A percentile compares a stretch with the other conserved stretches of the same genome.
phyloP scores from a whole-genome alignment of 2,113 vertebrate species.

The Pionites leucogaster region DNA sequence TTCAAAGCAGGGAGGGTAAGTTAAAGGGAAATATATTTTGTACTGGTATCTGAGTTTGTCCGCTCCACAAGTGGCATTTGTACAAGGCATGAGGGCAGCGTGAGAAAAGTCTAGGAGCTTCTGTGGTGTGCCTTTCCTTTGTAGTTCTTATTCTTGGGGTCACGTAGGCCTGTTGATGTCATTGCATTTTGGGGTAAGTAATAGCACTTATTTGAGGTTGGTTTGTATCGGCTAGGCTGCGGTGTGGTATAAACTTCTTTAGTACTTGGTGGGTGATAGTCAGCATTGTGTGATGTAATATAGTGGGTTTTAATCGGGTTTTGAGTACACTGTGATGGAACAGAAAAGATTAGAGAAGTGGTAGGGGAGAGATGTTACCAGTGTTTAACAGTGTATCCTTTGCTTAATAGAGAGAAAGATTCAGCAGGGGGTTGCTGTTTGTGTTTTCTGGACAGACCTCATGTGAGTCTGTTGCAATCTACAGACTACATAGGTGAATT shows the following conservation, averaged over 20 bases:
- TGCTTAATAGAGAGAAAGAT: neutral
- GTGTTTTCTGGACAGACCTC: neutral
- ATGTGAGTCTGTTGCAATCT: neutral
- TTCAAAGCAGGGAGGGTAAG: neutral
- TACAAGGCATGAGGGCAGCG: neutral
- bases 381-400: neutral
- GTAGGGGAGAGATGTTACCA: accelerated
- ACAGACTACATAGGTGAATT: neutral
- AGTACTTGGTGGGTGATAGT: neutral
- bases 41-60: neutral
- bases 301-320: neutral
- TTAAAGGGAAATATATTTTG: neutral
- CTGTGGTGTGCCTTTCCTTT: neutral
- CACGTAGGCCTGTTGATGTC: neutral
- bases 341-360: neutral
- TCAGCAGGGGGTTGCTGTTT: neutral
- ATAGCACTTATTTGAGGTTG: neutral
- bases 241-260: neutral
- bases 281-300: neutral
- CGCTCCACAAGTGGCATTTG: neutral
- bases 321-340: neutral
- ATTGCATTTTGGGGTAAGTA: neutral
- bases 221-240: neutral
- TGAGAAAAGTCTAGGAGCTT: neutral
- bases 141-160: neutral